phyloP scores from a whole-genome alignment of 2,797 vertebrate genomes.

The Diceros bicornis region DNA sequence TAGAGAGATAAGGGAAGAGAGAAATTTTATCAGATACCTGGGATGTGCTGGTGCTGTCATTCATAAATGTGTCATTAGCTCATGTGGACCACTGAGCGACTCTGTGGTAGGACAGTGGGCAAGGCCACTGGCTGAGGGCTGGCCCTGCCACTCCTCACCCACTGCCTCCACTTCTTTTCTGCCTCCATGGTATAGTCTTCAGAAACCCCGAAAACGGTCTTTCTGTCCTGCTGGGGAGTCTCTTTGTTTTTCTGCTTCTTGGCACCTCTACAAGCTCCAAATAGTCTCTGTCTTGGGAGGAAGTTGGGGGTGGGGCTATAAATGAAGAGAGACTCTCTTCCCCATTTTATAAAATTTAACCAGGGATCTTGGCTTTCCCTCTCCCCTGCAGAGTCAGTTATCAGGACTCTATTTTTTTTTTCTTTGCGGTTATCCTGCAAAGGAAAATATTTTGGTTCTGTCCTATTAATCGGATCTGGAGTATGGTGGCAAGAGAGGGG shows the following conservation, averaged over 20 bases:
- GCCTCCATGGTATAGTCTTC: background rate
- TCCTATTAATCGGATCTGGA: background rate
- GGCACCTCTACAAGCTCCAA: background rate
- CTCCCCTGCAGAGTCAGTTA: background rate
- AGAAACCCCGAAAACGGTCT: background rate
- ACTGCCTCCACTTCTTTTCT: background rate
- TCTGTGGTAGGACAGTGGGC: background rate
- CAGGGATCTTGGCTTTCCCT: slow-evolving; percentile 42
- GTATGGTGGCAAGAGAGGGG: background rate
- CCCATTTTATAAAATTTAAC: slow-evolving; percentile 34
- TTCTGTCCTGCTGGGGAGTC: background rate
- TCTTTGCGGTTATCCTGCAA: background rate
- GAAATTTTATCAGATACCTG: background rate
- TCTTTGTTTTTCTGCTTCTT: slow-evolving; percentile 49
- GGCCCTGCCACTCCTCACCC: background rate
- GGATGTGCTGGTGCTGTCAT: background rate
- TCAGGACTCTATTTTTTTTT: background rate
- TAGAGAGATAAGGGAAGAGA: background rate
- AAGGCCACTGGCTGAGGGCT: background rate
- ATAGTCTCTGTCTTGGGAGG: background rate
- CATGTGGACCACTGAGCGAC: background rate
- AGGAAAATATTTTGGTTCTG: slow-evolving; percentile 49
- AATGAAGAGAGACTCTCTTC: background rate
- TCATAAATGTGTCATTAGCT: background rate
- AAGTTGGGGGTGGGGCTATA: background rate